Conservation (phyloP, 2,113 vertebrate genomes). For the Neotoma lepida region DNA sequence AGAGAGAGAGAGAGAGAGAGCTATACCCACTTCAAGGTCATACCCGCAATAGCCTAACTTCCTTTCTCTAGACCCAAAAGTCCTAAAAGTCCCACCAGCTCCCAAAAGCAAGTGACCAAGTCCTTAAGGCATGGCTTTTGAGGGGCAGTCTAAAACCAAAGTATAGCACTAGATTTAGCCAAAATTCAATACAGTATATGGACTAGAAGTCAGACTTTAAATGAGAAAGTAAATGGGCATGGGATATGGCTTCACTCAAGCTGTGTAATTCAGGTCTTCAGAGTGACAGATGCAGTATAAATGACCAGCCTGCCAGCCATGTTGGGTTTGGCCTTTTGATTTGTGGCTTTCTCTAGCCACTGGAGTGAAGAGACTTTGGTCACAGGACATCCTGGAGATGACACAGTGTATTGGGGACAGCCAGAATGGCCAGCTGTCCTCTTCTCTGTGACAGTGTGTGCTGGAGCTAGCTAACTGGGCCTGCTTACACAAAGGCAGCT, state of each 20-base stretch:
- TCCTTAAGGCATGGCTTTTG: neutral
- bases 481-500: neutral
- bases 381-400: neutral
- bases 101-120: neutral
- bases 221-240: neutral
- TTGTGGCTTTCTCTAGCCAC: neutral
- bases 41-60: neutral
- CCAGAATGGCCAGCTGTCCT: neutral
- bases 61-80: neutral
- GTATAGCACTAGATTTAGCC: neutral
- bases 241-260: neutral
- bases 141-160: neutral
- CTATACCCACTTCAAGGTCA: neutral
- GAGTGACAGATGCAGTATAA: neutral
- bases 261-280: neutral
- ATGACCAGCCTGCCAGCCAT: neutral
- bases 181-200: neutral
- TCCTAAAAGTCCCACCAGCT: neutral
- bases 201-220: neutral
- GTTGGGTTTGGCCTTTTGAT: neutral
- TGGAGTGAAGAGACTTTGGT: neutral
- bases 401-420: fast-evolving
- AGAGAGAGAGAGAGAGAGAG: neutral
- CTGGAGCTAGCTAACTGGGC: no score
- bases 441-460: neutral